phyloP scores from a whole-genome alignment of 1,140 invertebrate species.

The Papilio helenus region DNA sequence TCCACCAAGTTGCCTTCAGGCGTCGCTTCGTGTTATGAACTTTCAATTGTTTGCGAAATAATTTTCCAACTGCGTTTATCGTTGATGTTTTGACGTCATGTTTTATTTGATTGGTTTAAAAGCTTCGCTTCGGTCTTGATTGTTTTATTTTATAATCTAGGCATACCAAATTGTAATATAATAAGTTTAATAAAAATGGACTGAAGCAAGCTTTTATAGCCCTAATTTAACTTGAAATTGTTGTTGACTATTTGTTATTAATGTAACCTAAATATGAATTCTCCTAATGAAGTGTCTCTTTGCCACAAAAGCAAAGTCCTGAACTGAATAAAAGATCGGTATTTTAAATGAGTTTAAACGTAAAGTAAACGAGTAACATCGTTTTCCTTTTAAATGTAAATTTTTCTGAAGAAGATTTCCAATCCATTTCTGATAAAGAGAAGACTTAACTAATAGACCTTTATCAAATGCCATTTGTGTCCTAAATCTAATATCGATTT shows the following conservation, averaged over 20 bases:
- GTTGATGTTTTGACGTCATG: not conserved
- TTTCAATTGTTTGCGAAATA: not conserved
- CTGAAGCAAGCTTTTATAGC: too few relatives aligned
- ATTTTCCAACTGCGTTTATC: not conserved
- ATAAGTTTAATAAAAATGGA: too few relatives aligned
- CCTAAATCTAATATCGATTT: constrained; percentile 5
- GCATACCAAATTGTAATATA: too few relatives aligned
- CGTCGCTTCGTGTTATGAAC: not conserved
- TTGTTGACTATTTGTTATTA: too few relatives aligned
- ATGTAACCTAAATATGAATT: not conserved
- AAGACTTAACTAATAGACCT: not conserved
- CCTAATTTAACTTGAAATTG: too few relatives aligned
- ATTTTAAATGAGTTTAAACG: not conserved
- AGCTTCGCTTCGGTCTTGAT: too few relatives aligned
- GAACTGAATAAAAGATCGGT: not conserved
- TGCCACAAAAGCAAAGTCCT: not conserved
- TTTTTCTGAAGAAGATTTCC: not conserved
- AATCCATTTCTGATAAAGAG: not conserved
- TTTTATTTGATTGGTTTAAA: not conserved
- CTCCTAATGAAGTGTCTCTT: not conserved
- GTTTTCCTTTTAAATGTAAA: not conserved
- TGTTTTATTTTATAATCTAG: too few relatives aligned
- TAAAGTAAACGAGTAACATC: not conserved
- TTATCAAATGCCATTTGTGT: not conserved
- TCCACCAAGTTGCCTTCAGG: not conserved